Evolutionary conservation across 2,888 invertebrate genomes (phyloP).

Genomic region (Sesia bembeciformis): DNA sequence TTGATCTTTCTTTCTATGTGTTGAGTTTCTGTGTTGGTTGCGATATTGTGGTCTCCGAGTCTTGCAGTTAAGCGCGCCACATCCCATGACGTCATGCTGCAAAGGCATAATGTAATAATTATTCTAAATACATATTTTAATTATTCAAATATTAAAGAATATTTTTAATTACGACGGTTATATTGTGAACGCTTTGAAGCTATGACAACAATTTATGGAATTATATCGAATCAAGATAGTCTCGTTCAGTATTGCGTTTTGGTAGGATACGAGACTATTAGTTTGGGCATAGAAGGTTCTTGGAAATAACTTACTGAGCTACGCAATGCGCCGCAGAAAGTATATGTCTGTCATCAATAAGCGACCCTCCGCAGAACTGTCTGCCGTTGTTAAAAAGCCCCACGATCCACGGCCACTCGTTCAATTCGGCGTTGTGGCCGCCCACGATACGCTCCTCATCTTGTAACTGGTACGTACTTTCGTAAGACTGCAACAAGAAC

Average conservation of each 20-base stretch:
- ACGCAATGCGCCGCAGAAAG: constrained; percentile 92
- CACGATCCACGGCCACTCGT: constrained; percentile 91
- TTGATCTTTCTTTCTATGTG: constrained; percentile 87
- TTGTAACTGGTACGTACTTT: constrained; percentile 35
- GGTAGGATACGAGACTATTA: no score
- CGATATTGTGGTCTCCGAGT: constrained; percentile 89
- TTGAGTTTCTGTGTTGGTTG: constrained; percentile 80
- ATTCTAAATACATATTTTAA: not conserved
- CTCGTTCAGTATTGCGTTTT: no score
- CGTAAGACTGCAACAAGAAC: constrained; percentile 32
- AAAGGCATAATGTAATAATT: not conserved
- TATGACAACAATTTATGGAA: not conserved
- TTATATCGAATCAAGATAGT: no score
- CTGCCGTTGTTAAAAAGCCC: constrained; percentile 87
- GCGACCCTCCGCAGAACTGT: constrained; percentile 91
- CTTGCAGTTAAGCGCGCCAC: constrained; percentile 87
- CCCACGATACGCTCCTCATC: constrained; percentile 91
- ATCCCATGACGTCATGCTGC: constrained; percentile 91
- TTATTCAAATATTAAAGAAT: not conserved
- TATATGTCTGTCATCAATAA: constrained; percentile 85
- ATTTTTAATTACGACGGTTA: not conserved
- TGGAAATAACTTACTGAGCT: constrained; percentile 79
- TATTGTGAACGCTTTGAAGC: not conserved
- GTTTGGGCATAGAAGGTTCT: no score
- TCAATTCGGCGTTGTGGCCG: constrained; percentile 84